Evolutionary conservation across 2,888 invertebrate genomes (phyloP), one percentile per base, ranked within the genome.

Genomic region (Hyles lineata): DNA sequence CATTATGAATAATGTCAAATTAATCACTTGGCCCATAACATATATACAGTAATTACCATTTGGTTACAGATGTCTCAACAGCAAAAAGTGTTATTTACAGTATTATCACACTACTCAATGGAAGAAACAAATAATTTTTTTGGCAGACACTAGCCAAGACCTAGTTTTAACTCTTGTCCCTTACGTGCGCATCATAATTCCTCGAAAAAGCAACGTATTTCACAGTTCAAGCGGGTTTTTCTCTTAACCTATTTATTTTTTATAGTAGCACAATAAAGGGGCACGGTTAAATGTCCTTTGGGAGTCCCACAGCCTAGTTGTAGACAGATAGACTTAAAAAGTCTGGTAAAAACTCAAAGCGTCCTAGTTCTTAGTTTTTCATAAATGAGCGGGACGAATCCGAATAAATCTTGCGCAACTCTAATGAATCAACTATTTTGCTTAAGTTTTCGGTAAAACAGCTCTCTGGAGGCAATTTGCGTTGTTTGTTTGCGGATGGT

Each of bases 341-440:
- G 62, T 62, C 62, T 62, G 35, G 17, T 17, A 67, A 67, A 50
- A 67, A 21, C 23, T 67, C 67, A 43, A 25, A 50, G 67, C 50
- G 67, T 43, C 50, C 67, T 23, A 67, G 15, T 67, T 67, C 67
- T 23, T n/a, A 67, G 21, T 67, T 67, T 67, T 67, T 35, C 62
- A 62, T 62, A 35, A 62, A 67, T 21, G 35, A 67, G 67, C 55
- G 19, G 23, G 43, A 50, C 15, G 67, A 43, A 23, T 43, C 67
- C 50, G 43, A 67, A 67, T 50, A 67, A 67, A 67, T 67, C 67
- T 50, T 23, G 50, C 23, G 23, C 43, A 67, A 67, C 23, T 67
- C 67, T 50, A 67, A 67, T 50, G 67, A 50, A 67, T 67, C 50
- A 67, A 67, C 67, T 50, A 50, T 67, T 67, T 67, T 50, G 63